Base-by-base conservation (phyloP, 2,888 invertebrate genomes). In the Stenchaetothrips biformis region DNA sequence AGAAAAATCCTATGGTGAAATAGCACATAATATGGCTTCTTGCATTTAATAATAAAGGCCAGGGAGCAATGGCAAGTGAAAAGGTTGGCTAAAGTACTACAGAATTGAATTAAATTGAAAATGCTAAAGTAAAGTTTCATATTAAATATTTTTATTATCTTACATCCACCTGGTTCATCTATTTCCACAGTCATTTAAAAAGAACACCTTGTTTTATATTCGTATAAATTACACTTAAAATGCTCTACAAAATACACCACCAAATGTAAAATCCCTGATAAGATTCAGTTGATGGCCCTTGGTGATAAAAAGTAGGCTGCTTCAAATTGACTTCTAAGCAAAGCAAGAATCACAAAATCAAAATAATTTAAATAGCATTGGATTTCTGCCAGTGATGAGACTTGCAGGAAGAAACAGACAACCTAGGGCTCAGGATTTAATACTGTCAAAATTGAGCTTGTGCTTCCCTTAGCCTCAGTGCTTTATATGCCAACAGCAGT, bases 131-230 rank as follows among this genome's bases (percentile, higher is more conserved):
- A 6, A 59, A 7, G 67, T 74, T 74, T 74, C 67, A 74, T 74
- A 74, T 74, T 74, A 74, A 74, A 74, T 74, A 74, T 74, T 74
- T 37, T 74, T 74, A 74, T 74, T 74, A 74, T 74, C 67, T 74
- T 74, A 74, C 67, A 74, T 74, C 18, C 53, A 53, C 53, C 53
- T 53, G 53, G 18, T 53, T 74, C 53, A 53, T 18, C 53, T 53
- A 18, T 18, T 53, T 74, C 67, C 67, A 25, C 67, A 74, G 67
- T 74, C 67, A 74, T 25, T 74, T 74, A 21, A 74, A 74, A 74
- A 74, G 67, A 74, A 74, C 67, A 67, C 25, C 67, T 53, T 18
- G 18, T 74, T 74, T 74, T 25, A 21, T 74, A 74, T 25, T 74
- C 25, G 67, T 74, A 74, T 74, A 74, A 74, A 74, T 74, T 25